Evolutionary conservation across 2,888 invertebrate species (phyloP), one percentile per base, ranked within the genome.

Genomic region (Coenonympha arcania): DNA sequence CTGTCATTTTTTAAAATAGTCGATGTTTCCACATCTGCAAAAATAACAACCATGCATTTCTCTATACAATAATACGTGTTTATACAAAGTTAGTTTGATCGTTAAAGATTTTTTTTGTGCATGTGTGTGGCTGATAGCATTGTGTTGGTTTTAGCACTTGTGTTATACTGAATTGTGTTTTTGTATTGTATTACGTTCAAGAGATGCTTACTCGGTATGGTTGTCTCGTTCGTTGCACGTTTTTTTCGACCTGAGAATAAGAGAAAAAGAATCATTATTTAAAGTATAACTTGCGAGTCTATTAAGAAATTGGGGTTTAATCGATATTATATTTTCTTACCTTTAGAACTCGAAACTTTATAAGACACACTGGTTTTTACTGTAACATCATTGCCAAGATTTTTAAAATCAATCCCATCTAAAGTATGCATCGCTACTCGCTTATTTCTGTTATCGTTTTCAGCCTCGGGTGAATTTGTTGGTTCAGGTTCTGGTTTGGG

Each of bases 351-450:
- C 64, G 93, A 93, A 55, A 94, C 92, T 71, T 91, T 89, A 71
- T 91, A 94, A 0, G 93, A 93, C 2, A 94, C 91, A 66, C 93
- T 93, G 0, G 93, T 94, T 64, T 93, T 92, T 8, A 93, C 92
- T 0, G 91, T 90, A 19, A 92, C 91, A 31, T 91, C 92, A 47
- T 88, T 79, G 18, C 88, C 87, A 6, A 86, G 71, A 30, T 84
- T 79, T 52, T 81, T 82, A 26, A 87, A 82, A 54, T 84, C 81
- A 11, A 86, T 68, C 18, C 84, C 86, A 41, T 85, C 83, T 3
- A 79, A 46, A 0, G 82, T 74, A 61, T 85, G 85, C 68, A 82
- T 82, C 0, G 89, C 89, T 0, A 89, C 88, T 37, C 89, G 76
- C 55, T 90, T 89, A 26, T 89, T 90, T 48, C 84, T 76, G 48